Evolutionary conservation across 1,140 invertebrate genomes (phyloP).

Genomic region (Nixonia krombeini): DNA sequence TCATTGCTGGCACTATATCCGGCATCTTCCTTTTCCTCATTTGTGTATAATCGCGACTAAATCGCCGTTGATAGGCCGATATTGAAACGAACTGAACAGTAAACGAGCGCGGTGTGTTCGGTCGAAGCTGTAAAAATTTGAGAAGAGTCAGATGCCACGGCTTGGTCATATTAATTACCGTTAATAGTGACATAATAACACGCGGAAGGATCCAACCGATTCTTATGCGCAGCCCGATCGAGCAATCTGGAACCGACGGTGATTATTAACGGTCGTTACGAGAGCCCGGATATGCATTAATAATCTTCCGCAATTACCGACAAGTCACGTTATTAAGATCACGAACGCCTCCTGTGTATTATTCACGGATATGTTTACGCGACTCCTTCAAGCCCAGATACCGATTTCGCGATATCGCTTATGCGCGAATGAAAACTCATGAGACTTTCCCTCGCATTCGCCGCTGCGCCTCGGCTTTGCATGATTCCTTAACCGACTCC

Average conservation of each 20-base stretch:
- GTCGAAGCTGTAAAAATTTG: too few relatives aligned
- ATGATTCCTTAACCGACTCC: too few relatives aligned
- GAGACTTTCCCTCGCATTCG: too few relatives aligned
- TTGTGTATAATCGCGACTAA: too few relatives aligned
- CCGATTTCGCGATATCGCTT: too few relatives aligned
- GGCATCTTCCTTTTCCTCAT: too few relatives aligned
- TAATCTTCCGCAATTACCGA: conserved; percentile 33
- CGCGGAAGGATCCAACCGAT: background rate
- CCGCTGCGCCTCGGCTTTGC: too few relatives aligned
- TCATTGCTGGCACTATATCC: too few relatives aligned
- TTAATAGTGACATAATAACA: background rate
- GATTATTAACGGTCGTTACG: conserved; percentile 42
- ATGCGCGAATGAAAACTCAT: too few relatives aligned
- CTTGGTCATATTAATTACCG: background rate
- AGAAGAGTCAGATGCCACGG: background rate
- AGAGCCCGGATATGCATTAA: conserved; percentile 47
- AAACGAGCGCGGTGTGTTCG: background rate
- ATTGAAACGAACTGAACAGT: background rate
- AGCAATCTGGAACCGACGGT: conserved; percentile 5
- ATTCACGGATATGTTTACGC: conserved; percentile 6
- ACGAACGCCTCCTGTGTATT: conserved; percentile 23
- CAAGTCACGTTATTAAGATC: conserved; percentile 11
- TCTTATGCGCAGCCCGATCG: too few relatives aligned
- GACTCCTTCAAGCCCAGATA: too few relatives aligned
- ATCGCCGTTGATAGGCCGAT: too few relatives aligned